Evolutionary conservation across 2,113 vertebrate species (phyloP).

Genomic region (Zapornia atra): DNA sequence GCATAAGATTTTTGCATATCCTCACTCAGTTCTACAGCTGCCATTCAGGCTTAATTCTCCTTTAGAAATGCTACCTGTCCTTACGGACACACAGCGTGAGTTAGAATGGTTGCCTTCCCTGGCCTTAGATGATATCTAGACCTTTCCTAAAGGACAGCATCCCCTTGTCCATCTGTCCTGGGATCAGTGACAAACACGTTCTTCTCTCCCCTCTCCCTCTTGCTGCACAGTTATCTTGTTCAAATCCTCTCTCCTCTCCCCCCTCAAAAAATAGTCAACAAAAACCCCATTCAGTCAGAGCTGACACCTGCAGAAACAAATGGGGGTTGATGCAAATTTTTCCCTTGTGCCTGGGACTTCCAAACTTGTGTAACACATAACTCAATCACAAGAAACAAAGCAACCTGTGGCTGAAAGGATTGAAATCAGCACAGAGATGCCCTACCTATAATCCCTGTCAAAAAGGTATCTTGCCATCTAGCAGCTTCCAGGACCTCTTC

Average conservation of each 20-base stretch:
- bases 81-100: rapidly evolving
- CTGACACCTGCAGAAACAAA: background rate
- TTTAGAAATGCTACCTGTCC: background rate
- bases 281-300: background rate
- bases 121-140: background rate
- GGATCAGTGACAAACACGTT: background rate
- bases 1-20: background rate
- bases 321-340: background rate
- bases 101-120: rapidly evolving
- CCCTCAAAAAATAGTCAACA: too few relatives aligned
- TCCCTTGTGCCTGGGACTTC: background rate
- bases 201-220: background rate
- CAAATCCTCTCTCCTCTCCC: too few relatives aligned
- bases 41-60: background rate
- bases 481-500: background rate
- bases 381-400: background rate
- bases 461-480: background rate
- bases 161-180: background rate
- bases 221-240: background rate
- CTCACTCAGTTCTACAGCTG: background rate
- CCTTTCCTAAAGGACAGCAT: background rate
- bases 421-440: background rate
- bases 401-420: background rate
- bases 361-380: background rate
- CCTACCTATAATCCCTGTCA: background rate